Evolutionary conservation across 2,113 vertebrate genomes (phyloP).

Genomic region (Lagopus leucura): DNA sequence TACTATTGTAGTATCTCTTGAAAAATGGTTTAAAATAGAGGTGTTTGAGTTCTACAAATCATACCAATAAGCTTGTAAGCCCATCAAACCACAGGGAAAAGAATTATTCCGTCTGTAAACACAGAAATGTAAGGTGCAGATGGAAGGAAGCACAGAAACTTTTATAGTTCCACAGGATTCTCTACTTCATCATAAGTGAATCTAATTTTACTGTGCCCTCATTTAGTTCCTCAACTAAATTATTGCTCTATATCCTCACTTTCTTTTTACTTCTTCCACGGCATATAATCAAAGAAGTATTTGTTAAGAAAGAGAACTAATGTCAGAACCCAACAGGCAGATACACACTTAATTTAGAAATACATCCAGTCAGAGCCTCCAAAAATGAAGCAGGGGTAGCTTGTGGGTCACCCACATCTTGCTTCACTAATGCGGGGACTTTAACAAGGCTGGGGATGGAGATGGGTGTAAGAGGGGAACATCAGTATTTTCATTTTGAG

Average conservation of each 20-base stretch:
- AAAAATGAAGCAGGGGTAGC: background rate
- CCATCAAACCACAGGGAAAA: background rate
- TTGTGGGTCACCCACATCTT: background rate
- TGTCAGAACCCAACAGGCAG: background rate
- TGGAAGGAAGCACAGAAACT: background rate
- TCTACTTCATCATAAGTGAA: background rate
- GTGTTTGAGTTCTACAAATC: background rate
- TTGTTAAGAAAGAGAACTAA: background rate
- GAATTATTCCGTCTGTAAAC: background rate
- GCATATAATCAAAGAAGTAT: background rate
- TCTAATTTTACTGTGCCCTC: background rate
- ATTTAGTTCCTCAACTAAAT: background rate
- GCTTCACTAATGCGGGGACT: accelerated
- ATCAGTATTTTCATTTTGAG: background rate
- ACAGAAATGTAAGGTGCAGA: background rate
- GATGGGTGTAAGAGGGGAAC: background rate
- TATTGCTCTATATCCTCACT: accelerated
- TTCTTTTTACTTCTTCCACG: background rate
- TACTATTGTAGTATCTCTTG: background rate
- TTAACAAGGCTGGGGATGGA: background rate
- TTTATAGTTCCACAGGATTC: background rate
- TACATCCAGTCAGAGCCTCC: background rate
- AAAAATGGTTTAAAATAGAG: background rate
- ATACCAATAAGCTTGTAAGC: background rate
- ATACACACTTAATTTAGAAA: background rate